phyloP scores from a whole-genome alignment of 2,113 vertebrate genomes.

The Steatornis caripensis region DNA sequence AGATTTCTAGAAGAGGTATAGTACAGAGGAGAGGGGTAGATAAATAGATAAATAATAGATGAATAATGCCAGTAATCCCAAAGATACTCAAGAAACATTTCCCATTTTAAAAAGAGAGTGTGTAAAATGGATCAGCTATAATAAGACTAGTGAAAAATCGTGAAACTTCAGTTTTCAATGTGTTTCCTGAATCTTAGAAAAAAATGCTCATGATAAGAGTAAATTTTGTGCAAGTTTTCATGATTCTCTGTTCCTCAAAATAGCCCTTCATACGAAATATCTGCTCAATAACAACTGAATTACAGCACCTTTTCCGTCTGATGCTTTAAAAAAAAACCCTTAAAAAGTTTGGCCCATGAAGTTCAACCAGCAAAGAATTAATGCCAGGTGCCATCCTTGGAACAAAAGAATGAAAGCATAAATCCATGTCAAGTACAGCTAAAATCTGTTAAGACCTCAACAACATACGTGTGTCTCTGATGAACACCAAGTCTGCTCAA shows the following conservation, averaged over 20 bases:
- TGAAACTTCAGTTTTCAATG: neutral
- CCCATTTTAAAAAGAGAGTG: neutral
- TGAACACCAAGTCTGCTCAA: neutral
- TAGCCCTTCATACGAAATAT: neutral
- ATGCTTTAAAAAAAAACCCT: neutral
- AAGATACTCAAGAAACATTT: neutral
- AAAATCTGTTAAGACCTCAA: neutral
- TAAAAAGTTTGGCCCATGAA: neutral
- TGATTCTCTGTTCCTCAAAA: neutral
- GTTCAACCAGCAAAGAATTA: neutral
- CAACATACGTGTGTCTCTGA: neutral
- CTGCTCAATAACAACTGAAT: neutral
- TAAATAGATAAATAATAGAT: no score
- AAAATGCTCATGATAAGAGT: neutral
- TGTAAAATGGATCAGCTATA: neutral
- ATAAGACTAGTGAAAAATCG: neutral
- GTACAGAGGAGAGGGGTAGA: neutral
- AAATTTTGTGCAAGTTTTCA: neutral
- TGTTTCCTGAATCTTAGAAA: neutral
- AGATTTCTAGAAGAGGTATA: neutral
- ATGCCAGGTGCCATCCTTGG: neutral
- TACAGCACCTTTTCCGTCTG: neutral
- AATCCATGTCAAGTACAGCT: neutral
- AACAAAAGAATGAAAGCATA: neutral
- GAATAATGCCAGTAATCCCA: neutral